phyloP scores from a whole-genome alignment of 1,140 invertebrate genomes.

The Drosophila athabasca region DNA sequence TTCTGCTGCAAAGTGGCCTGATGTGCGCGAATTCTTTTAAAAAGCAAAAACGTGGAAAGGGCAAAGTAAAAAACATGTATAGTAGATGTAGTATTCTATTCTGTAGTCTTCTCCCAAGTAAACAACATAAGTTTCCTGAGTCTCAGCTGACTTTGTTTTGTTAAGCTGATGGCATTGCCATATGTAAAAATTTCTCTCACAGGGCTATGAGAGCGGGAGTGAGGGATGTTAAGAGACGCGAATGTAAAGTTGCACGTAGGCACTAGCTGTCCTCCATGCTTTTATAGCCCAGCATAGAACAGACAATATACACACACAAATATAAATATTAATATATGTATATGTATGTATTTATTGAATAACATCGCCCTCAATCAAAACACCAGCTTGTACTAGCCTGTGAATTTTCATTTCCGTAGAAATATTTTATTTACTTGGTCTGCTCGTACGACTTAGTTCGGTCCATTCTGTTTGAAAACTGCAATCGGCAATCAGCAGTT shows the following conservation, averaged over 20 bases:
- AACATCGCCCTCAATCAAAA: too few species aligned
- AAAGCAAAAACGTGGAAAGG: conserved; percentile 72
- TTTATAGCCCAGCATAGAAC: conserved; percentile 22
- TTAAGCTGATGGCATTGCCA: conserved; percentile 64
- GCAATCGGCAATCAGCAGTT: conserved; percentile 22
- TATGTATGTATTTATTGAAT: too few species aligned
- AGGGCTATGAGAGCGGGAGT: conserved; percentile 19
- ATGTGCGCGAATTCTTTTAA: conserved; percentile 65
- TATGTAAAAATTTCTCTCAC: conserved; percentile 44
- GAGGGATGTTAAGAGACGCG: conserved; percentile 1
- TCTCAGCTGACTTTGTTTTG: conserved; percentile 34
- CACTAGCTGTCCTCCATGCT: conserved; percentile 31
- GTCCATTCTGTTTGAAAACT: conserved; percentile 21
- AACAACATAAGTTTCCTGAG: conserved; percentile 27
- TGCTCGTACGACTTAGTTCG: neutral
- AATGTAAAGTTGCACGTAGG: conserved; percentile 46
- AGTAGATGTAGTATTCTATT: conserved; percentile 53
- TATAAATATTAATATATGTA: neutral
- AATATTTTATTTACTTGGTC: too few species aligned
- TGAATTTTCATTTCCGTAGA: too few species aligned
- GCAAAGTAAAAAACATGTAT: conserved; percentile 49
- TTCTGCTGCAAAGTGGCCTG: conserved; percentile 56
- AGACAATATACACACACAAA: neutral
- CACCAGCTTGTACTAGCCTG: too few species aligned
- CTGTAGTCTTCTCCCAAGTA: conserved; percentile 37